Conservation (phyloP, 2,113 vertebrate genomes). For the Mobula hypostoma region DNA sequence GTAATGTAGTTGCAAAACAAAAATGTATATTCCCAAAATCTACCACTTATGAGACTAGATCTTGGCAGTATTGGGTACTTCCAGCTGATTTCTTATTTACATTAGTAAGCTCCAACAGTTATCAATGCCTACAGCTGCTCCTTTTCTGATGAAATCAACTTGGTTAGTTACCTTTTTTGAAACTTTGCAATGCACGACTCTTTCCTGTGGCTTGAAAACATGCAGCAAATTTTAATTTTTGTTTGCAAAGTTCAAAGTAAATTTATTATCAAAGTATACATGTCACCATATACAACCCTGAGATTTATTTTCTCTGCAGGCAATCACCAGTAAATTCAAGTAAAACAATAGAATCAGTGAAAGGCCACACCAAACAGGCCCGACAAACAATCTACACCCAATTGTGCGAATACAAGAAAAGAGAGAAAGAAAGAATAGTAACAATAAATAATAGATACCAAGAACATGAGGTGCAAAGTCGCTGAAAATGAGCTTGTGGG, state of each 20-base stretch:
- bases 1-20: slow-evolving; percentile 26
- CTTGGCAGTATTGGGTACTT: background rate
- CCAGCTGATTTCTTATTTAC: background rate
- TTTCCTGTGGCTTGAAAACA: background rate
- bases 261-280: too few species aligned
- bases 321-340: too few species aligned
- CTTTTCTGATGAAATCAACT: background rate
- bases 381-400: too few species aligned
- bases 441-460: too few species aligned
- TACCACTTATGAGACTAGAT: background rate
- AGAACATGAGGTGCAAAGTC: too few species aligned
- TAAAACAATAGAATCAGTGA: too few species aligned
- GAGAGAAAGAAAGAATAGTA: too few species aligned
- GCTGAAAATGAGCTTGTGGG: too few species aligned
- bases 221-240: background rate
- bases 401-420: too few species aligned
- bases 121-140: background rate
- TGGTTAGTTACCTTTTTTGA: slow-evolving; percentile 9
- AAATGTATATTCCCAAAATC: background rate
- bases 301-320: too few species aligned
- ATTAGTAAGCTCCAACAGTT: background rate
- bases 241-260: background rate
- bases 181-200: background rate
- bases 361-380: too few species aligned
- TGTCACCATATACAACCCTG: too few species aligned